Evolutionary conservation across 2,797 vertebrate species (phyloP), one percentile per base, ranked within the genome.

Genomic region (Muscicapa striata): DNA sequence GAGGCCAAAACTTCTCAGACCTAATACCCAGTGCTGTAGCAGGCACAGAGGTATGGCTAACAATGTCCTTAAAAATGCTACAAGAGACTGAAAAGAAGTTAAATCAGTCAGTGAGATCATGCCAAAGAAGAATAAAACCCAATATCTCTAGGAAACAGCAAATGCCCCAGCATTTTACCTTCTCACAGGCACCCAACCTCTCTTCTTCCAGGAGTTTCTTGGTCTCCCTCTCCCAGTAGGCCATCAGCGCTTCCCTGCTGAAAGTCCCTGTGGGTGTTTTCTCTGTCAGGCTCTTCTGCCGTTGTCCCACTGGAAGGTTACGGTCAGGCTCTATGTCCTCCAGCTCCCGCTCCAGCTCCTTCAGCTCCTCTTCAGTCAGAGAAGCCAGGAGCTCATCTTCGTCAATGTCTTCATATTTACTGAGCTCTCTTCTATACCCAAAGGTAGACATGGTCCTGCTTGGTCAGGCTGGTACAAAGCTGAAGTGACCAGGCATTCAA

Each of bases 151-250:
- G 76, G 64, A 67, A 51, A 51, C 38, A 69, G 59, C 6, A 12
- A 91, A 83, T 27, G 10, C 34, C 58, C 49, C 38, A 8, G 40
- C 6, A 8, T 55, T 97, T 84, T 96, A 98, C 98, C 98, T 98
- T 98, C 77, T 97, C 97, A 1, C 96, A 97, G 0, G 97, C 90
- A 67, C 98, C 97, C 95, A 97, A 13, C 48, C 98, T 98, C 95
- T 99, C 99, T 86, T 99, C 98, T 93, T 99, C 99, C 93, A 99
- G 95, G 76, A 99, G 97, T 96, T 98, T 99, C 19, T 95, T 98
- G 6, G 99, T 99, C 97, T 99, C 99, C 19, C 97, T 99, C 97
- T 99, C 99, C 99, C 99, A 99, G 49, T 99, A 99, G 90, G 99
- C 99, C 98, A 99, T 98, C 88, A 99, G 97, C 0, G 99, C 98